phyloP scores from a whole-genome alignment of 92 coral and sea anemone species.

The Porites evermanni region DNA sequence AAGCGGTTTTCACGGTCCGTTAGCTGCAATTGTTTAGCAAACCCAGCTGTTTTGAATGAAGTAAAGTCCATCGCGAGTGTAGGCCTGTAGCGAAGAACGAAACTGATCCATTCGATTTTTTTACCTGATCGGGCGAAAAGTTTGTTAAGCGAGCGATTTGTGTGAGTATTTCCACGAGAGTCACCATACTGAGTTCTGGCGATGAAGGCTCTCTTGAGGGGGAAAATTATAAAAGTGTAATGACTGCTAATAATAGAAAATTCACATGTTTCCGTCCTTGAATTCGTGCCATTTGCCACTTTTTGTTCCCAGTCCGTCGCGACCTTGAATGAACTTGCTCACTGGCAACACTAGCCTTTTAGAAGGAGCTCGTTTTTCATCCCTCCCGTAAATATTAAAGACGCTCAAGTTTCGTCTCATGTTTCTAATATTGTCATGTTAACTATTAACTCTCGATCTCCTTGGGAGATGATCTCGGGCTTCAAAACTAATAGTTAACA shows the following conservation, averaged over 20 bases:
- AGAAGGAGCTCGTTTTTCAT: too few relatives aligned
- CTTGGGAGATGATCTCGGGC: too few relatives aligned
- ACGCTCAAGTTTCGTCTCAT: too few relatives aligned
- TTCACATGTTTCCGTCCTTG: not conserved
- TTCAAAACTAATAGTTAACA: too few relatives aligned
- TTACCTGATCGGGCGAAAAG: conserved; percentile 40
- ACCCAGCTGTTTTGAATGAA: not conserved
- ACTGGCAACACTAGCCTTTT: not conserved
- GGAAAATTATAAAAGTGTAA: not conserved
- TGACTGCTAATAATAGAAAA: not conserved
- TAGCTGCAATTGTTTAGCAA: not conserved
- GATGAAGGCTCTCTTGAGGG: not conserved
- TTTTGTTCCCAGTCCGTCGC: conserved; percentile 37
- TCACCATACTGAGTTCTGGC: not conserved
- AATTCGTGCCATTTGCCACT: too few relatives aligned
- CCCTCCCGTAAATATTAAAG: too few relatives aligned
- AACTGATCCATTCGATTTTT: not conserved
- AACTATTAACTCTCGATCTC: too few relatives aligned
- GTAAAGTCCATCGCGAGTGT: not conserved
- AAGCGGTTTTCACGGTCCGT: not conserved
- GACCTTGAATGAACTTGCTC: conserved; percentile 37
- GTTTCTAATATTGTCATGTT: too few relatives aligned
- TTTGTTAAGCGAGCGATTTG: conserved; percentile 11
- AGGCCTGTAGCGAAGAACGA: not conserved
- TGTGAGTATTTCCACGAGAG: not conserved